phyloP scores from a whole-genome alignment of 2,797 vertebrate genomes.

The Notolepis coatsorum region DNA sequence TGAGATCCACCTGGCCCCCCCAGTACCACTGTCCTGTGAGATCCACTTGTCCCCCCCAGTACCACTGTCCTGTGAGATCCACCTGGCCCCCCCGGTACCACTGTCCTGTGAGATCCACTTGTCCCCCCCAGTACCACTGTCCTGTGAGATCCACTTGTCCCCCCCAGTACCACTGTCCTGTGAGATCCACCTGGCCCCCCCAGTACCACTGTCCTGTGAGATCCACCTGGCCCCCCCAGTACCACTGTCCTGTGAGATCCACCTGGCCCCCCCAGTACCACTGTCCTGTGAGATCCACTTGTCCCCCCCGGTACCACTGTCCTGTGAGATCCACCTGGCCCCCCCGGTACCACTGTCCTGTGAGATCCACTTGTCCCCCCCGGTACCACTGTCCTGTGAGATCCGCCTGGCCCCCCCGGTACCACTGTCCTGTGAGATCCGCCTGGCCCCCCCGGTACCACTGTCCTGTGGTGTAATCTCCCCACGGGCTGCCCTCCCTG shows the following conservation, averaged over 20 bases:
- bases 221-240: conserved; percentile 1
- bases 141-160: conserved; percentile 6
- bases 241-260: conserved; percentile 40
- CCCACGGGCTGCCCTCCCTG: conserved; percentile 46
- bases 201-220: no score
- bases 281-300: conserved; percentile 13
- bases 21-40: conserved; percentile 34
- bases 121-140: no score
- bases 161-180: conserved; percentile 29
- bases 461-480: conserved; percentile 58
- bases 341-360: no score
- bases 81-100: background rate
- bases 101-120: conserved; percentile 49
- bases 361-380: conserved; percentile 5
- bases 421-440: no score
- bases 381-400: conserved; percentile 34
- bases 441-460: background rate
- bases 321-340: no score
- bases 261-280: no score
- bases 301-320: conserved; percentile 6
- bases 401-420: no score
- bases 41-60: no score
- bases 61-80: no score
- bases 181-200: no score
- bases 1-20: conserved; percentile 4